Evolutionary conservation across 2,113 vertebrate genomes (phyloP).

Genomic region (Ailuropoda melanoleuca): DNA sequence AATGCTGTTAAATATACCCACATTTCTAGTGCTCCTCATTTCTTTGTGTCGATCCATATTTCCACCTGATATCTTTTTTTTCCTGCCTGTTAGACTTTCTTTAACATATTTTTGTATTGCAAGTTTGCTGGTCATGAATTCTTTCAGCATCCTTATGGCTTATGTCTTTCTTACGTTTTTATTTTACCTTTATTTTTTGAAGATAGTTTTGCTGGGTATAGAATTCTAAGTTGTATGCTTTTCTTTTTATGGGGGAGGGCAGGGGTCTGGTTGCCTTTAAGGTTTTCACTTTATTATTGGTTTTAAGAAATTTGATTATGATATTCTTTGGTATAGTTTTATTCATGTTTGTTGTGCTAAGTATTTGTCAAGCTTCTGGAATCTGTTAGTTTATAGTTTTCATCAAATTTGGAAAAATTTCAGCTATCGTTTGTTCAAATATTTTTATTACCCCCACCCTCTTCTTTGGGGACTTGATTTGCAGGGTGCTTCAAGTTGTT

Average conservation of each 20-base stretch:
- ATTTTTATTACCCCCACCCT: background rate
- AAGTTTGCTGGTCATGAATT: background rate
- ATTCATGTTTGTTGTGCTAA: background rate
- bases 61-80: background rate
- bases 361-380: background rate
- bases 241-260: background rate
- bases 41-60: background rate
- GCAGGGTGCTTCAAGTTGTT: background rate
- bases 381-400: background rate
- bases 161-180: background rate
- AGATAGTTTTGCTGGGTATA: background rate
- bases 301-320: background rate
- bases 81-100: background rate
- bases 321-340: background rate
- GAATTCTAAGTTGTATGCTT: background rate
- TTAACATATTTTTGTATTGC: background rate
- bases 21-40: background rate
- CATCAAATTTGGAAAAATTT: background rate
- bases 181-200: background rate
- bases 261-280: background rate
- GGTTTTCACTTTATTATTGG: background rate
- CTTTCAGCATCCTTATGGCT: background rate
- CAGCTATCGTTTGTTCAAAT: background rate
- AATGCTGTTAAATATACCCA: background rate
- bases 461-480: background rate